Base-by-base conservation (phyloP, 92 coral and sea anemone genomes). In the Diadumene lineata region DNA sequence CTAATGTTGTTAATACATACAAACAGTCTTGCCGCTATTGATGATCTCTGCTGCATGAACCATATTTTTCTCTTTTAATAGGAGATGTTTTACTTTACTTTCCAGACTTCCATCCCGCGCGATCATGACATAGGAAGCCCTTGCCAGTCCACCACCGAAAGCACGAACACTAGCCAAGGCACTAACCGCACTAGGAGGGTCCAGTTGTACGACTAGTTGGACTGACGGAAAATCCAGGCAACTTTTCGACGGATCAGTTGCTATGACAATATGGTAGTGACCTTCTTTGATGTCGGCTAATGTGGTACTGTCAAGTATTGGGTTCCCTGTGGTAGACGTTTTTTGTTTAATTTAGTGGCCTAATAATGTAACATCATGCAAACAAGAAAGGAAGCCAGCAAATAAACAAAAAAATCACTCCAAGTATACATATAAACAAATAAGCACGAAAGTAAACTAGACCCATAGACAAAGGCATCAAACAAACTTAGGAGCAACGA, bases 121-220 rank as follows among this genome's bases (percentile, higher is more conserved):
- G 38, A 94, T 83, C 28, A 90, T 90, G 24, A 87, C 98, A 48
- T 86, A 78, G 19, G 85, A 84, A 1, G 48, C 48, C 7, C 7
- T 38, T 38, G 6, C 48, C 48, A 6, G 6, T 13, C 13, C 48
- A 38, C 48, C 6, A 13, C 48, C 13, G 13, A 38, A 38, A 38
- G 48, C 48, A 4, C 98, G 92, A 7, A 94, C 86, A 50, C 86
- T 86, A 50, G 56, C 90, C 33, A 94, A 79, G 21, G 98, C 98
- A 18, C 79, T 74, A n/a, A 81, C 85, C 0, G 97, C 71, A 60
- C 83, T 82, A 2, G 96, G 88, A 15, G 97, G 98, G 72, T 88
- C 97, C 89, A 94, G 73, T 21, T 88, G 93, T 34, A 94, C 70
- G 6, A 92, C 96, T 26, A 92, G 87, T 55, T 86, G 80, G 57